Conservation (phyloP, 2,113 vertebrate species). For the Hippolais icterina region DNA sequence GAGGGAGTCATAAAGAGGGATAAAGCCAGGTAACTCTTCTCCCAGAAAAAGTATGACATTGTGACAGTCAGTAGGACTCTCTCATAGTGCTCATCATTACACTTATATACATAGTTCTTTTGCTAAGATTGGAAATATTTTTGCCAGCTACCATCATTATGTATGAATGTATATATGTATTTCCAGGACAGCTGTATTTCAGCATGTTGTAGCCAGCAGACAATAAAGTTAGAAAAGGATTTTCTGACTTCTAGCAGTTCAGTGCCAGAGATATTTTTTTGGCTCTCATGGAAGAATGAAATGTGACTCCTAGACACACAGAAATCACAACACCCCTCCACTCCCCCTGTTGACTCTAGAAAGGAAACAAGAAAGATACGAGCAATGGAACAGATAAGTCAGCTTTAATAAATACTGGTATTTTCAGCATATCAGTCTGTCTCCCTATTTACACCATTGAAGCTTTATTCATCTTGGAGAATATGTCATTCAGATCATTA, state of each 20-base stretch:
- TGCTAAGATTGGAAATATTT: not conserved
- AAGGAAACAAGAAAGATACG: not conserved
- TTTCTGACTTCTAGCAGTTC: not conserved
- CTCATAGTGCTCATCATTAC: not conserved
- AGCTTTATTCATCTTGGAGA: not conserved
- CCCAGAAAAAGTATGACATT: not conserved
- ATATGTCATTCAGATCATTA: not conserved
- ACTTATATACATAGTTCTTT: not conserved
- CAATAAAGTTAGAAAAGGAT: not conserved
- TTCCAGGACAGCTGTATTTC: not conserved
- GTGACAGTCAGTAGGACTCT: not conserved
- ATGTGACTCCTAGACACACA: not conserved
- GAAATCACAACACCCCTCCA: not conserved
- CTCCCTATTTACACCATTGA: not conserved
- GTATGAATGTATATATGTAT: not conserved
- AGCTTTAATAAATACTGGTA: not conserved
- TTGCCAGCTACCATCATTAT: not conserved
- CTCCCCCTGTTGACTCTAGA: rapidly evolving
- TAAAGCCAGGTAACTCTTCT: not conserved
- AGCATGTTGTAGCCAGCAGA: not conserved
- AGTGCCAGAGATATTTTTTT: not conserved
- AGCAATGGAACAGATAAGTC: not conserved
- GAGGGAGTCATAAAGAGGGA: not conserved
- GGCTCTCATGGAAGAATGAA: not conserved
- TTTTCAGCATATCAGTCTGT: not conserved